Evolutionary conservation across 2,113 vertebrate species (phyloP).

Genomic region (Coptodon rendalli): DNA sequence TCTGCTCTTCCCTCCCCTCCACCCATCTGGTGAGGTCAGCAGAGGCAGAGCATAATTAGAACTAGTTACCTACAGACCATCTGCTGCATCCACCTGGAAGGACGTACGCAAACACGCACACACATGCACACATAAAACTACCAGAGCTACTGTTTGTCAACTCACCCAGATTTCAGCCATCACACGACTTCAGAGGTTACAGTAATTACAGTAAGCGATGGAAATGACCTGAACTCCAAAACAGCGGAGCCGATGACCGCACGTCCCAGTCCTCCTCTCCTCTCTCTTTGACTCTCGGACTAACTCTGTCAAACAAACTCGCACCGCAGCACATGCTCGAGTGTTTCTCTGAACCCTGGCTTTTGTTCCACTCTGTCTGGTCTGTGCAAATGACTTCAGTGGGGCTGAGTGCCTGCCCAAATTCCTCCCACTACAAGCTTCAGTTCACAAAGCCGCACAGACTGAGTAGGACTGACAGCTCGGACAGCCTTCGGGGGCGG

Average conservation of each 20-base stretch:
- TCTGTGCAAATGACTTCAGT: slow-evolving; percentile 68
- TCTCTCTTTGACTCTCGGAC: slow-evolving; percentile 14
- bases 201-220: not conserved
- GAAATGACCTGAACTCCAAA: slow-evolving; percentile 32
- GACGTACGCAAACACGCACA: slow-evolving; percentile 5
- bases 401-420: slow-evolving; percentile 59
- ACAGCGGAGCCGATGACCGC: slow-evolving; percentile 3
- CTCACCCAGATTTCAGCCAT: slow-evolving; percentile 59
- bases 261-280: slow-evolving; percentile 3
- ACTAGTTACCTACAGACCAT: slow-evolving; percentile 56
- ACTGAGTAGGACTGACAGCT: slow-evolving; percentile 53
- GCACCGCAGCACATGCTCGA: slow-evolving; percentile 50
- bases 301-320: slow-evolving; percentile 38
- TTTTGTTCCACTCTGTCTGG: slow-evolving; percentile 71
- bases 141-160: not conserved
- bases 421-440: slow-evolving; percentile 66
- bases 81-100: slow-evolving; percentile 56
- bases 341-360: slow-evolving; percentile 63
- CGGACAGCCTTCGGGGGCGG: slow-evolving; percentile 50
- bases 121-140: not conserved
- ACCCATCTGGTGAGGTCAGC: slow-evolving; percentile 59
- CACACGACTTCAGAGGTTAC: not conserved
- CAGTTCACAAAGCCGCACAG: slow-evolving; percentile 54
- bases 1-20: slow-evolving; percentile 22
- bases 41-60: slow-evolving; percentile 46